Percentiles rank a stretch among this genome's conserved stretches.
phyloP scores from a whole-genome alignment of 2,113 vertebrate species.

The Corvus moneduloides region DNA sequence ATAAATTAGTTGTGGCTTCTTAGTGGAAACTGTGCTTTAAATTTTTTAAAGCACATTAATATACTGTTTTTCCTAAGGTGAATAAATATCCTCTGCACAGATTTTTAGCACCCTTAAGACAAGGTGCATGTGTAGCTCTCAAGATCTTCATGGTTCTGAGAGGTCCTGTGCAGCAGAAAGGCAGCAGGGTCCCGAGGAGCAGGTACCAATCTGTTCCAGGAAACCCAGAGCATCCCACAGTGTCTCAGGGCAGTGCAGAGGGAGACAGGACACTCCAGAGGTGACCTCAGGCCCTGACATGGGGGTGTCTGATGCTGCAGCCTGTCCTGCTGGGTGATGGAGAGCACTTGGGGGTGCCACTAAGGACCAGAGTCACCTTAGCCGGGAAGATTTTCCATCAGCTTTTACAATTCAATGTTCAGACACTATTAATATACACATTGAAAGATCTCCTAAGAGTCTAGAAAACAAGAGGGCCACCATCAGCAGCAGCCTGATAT shows the following conservation, averaged over 20 bases:
- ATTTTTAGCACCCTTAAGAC: neutral
- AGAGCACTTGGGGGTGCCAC: neutral
- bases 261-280: neutral
- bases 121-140: neutral
- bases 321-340: neutral
- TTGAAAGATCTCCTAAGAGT: neutral
- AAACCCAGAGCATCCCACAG: neutral
- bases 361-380: neutral
- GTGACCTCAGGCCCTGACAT: neutral
- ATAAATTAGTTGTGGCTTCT: neutral
- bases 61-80: neutral
- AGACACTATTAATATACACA: neutral
- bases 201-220: neutral
- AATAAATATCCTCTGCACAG: neutral
- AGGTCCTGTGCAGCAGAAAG: neutral
- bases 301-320: neutral
- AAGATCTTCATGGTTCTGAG: neutral
- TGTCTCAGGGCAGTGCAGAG: neutral
- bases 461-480: neutral
- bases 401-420: neutral
- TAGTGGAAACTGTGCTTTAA: neutral
- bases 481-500: neutral
- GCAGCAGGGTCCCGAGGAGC: neutral
- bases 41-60: neutral
- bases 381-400: neutral